Conservation (phyloP, 2,888 invertebrate genomes). For the Philaethria dido region DNA sequence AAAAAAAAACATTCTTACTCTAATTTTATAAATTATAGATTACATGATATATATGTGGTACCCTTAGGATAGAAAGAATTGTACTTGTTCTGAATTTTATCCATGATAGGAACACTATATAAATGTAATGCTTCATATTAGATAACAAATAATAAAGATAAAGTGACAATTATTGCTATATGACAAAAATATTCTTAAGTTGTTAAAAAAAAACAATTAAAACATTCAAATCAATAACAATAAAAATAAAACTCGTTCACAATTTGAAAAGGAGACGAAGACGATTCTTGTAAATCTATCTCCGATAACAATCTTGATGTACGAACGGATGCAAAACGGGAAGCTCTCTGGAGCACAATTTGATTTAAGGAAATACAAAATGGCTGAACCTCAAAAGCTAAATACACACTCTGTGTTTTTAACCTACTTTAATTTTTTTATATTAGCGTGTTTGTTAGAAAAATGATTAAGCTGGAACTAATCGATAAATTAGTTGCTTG, state of each 20-base stretch:
- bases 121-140: too few species aligned
- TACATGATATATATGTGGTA: too few species aligned
- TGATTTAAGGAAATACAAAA: conserved; percentile 75
- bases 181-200: not conserved
- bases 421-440: too few species aligned
- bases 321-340: conserved; percentile 83
- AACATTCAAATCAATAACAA: conserved; percentile 54
- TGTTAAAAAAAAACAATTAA: conserved; percentile 29
- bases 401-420: conserved; percentile 16
- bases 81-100: too few species aligned
- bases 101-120: too few species aligned
- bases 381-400: conserved; percentile 51
- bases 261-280: conserved; percentile 65
- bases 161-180: not conserved
- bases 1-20: too few species aligned
- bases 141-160: too few species aligned
- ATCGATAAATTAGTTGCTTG: too few species aligned
- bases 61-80: too few species aligned
- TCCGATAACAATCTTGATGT: conserved; percentile 82
- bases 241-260: conserved; percentile 72
- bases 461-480: not conserved
- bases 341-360: conserved; percentile 64
- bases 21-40: too few species aligned
- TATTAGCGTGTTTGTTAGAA: too few species aligned
- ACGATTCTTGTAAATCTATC: conserved; percentile 82